Evolutionary conservation across 1,140 invertebrate genomes (phyloP).

Genomic region (Cheumatopsyche charites): DNA sequence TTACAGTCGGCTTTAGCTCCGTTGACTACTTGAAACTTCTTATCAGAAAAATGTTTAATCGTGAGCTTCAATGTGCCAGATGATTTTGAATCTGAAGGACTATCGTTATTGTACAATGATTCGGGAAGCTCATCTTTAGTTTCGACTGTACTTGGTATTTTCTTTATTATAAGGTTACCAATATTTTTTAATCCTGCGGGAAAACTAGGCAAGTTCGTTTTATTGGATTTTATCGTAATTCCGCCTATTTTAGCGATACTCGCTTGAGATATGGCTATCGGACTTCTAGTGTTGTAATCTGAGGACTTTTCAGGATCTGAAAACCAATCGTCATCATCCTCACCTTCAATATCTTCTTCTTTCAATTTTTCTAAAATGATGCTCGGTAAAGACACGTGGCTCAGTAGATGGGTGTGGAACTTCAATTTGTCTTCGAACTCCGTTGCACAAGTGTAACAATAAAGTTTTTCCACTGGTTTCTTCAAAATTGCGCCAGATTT

Average conservation of each 20-base stretch:
- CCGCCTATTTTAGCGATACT: slow-evolving; percentile 17
- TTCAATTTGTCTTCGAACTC: slow-evolving; percentile 24
- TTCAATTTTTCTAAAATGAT: slow-evolving; percentile 32
- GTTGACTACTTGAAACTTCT: slow-evolving; percentile 37
- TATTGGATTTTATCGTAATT: slow-evolving; percentile 19
- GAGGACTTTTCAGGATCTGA: slow-evolving; percentile 9
- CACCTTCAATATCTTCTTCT: slow-evolving; percentile 29
- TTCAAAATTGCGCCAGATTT: slow-evolving; percentile 35
- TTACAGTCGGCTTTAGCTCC: background rate
- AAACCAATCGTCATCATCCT: slow-evolving; percentile 38
- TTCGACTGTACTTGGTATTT: slow-evolving; percentile 1
- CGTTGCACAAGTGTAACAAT: slow-evolving; percentile 30
- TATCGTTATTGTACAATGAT: background rate
- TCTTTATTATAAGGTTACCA: slow-evolving; percentile 15
- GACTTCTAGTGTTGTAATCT: background rate
- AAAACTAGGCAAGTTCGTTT: slow-evolving; percentile 9
- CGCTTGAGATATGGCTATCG: background rate
- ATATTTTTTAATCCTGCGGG: slow-evolving; percentile 3
- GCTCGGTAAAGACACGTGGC: slow-evolving; percentile 35
- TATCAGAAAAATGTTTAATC: slow-evolving; percentile 41
- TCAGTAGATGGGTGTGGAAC: slow-evolving; percentile 33
- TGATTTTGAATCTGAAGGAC: background rate
- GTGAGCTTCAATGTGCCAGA: slow-evolving; percentile 40
- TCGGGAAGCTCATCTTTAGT: slow-evolving; percentile 28
- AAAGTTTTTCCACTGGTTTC: background rate